A percentile compares a stretch with the other conserved stretches of the same genome.
These are phyloP conservation scores for Candidula unifasciata DNA, from an alignment of 2,888 invertebrate genomes.

Conservation along the genomic window DNA sequence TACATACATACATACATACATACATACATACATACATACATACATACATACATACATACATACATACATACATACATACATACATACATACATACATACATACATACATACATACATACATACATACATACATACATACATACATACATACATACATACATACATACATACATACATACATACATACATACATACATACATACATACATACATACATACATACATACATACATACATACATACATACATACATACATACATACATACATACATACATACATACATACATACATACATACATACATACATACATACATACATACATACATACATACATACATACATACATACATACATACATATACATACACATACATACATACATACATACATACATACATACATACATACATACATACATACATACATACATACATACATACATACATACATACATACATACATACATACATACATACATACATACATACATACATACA, in stretches of 20 bases:
- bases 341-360: constrained; percentile 11
- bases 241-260: not conserved
- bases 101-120: not conserved
- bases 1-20: constrained; percentile 21
- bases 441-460: constrained; percentile 35
- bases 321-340: not conserved
- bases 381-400: constrained; percentile 24
- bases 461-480: constrained; percentile 37
- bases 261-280: not conserved
- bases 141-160: constrained; percentile 23
- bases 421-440: constrained; percentile 32
- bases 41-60: not conserved
- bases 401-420: constrained; percentile 30
- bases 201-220: constrained; percentile 31
- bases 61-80: not conserved
- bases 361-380: constrained; percentile 7
- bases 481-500: constrained; percentile 29
- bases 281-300: not conserved
- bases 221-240: constrained; percentile 32
- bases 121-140: constrained; percentile 16
- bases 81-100: not conserved
- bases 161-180: constrained; percentile 28
- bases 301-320: not conserved
- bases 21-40: constrained; percentile 29
- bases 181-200: constrained; percentile 30